Evolutionary conservation across 2,888 invertebrate species (phyloP).

Genomic region (Netelia inedita): DNA sequence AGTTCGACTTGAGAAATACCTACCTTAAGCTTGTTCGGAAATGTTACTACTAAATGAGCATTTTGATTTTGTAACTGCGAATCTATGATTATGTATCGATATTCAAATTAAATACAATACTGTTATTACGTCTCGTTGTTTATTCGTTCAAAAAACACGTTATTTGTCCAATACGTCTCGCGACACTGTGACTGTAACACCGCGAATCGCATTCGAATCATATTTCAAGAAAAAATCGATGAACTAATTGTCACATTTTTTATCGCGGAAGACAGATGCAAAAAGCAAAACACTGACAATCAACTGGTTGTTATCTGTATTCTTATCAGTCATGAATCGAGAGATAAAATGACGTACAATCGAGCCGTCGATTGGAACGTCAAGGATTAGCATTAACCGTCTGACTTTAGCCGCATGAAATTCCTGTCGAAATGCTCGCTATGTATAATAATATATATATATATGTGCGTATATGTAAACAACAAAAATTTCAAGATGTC

Average conservation of each 20-base stretch:
- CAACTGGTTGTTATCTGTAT: conserved; percentile 23
- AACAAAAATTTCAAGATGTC: neutral
- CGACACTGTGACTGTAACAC: conserved; percentile 30
- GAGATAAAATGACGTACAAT: neutral
- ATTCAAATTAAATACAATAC: neutral
- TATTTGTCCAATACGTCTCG: neutral
- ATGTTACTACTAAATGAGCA: conserved; percentile 20
- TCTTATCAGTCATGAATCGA: conserved; percentile 1
- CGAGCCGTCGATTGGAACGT: neutral
- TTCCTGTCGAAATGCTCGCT: neutral
- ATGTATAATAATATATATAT: neutral
- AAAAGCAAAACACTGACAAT: conserved; percentile 4
- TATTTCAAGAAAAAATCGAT: conserved; percentile 29
- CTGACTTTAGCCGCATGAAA: neutral
- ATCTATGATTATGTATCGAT: neutral
- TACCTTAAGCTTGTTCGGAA: conserved; percentile 16
- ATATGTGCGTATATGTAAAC: neutral
- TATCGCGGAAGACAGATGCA: neutral
- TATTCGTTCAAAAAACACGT: neutral
- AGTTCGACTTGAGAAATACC: neutral
- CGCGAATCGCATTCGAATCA: conserved; percentile 16
- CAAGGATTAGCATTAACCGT: neutral
- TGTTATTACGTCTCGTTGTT: neutral
- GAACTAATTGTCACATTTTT: neutral
- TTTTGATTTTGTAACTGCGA: neutral